These are phyloP conservation scores for Isurus oxyrinchus DNA, from an alignment of 2,113 vertebrate species.

Conservation along the genomic window DNA sequence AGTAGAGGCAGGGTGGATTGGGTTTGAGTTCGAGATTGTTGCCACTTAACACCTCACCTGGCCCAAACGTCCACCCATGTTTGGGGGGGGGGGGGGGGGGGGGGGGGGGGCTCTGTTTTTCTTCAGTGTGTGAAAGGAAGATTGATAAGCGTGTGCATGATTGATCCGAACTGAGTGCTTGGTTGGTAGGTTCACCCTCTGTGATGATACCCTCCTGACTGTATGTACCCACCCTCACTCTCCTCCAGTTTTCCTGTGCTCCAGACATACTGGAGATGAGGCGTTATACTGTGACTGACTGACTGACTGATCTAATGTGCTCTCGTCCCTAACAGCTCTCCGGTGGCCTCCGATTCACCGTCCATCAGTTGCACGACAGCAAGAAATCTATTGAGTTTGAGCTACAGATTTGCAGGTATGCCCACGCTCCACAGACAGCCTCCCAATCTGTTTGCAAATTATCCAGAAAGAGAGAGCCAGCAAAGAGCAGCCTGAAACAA, in stretches of 20 bases:
- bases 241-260: not conserved
- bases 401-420: conserved; percentile 78
- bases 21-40: no score
- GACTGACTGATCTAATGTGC: not conserved
- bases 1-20: no score
- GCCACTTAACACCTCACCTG: no score
- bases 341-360: conserved; percentile 78
- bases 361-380: conserved; percentile 69
- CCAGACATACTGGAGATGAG: no score
- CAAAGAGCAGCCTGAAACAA: not conserved
- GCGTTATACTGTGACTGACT: no score
- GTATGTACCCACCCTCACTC: no score
- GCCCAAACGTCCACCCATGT: no score
- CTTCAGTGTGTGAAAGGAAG: not conserved
- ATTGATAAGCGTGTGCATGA: not conserved
- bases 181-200: no score
- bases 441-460: not conserved
- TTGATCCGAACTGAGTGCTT: not conserved
- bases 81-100: no score
- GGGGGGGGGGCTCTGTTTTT: no score
- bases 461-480: not conserved
- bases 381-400: conserved; percentile 78
- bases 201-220: no score
- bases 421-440: no score
- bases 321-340: conserved; percentile 57